A percentile compares a stretch with the other conserved stretches of the same genome.
phyloP scores from a whole-genome alignment of 2,797 vertebrate genomes.

The Anabacerthia variegaticeps region DNA sequence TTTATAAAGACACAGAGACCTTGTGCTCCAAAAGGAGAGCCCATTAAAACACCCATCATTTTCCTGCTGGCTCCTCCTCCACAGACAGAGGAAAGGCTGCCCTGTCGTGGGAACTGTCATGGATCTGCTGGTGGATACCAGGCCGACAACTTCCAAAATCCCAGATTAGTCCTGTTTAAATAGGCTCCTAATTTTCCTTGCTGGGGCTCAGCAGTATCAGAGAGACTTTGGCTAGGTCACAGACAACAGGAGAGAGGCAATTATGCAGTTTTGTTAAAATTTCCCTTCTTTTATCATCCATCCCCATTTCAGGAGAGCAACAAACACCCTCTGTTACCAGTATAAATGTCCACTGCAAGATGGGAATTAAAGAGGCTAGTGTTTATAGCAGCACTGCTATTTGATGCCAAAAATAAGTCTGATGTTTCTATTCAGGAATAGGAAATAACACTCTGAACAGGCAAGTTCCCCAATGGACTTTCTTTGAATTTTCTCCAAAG shows the following conservation, averaged over 20 bases:
- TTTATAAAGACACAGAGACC: not conserved
- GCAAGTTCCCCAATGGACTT: constrained; percentile 4
- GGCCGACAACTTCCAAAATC: not conserved
- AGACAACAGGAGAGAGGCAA: not conserved
- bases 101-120: not conserved
- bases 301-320: not conserved
- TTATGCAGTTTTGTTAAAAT: not conserved
- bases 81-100: not conserved
- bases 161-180: not conserved
- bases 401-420: constrained; percentile 54
- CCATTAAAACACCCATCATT: not conserved
- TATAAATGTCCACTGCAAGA: not conserved
- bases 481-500: constrained; percentile 62
- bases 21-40: not conserved
- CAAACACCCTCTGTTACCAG: not conserved
- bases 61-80: not conserved
- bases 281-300: not conserved
- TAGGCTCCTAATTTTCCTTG: not conserved
- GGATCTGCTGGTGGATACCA: not conserved
- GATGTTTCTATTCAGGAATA: constrained; percentile 37
- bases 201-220: not conserved
- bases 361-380: constrained; percentile 22
- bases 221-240: not conserved
- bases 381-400: not conserved
- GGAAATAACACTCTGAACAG: constrained; percentile 35